phyloP scores from a whole-genome alignment of 2,888 invertebrate genomes.

The Sympetrum striolatum region DNA sequence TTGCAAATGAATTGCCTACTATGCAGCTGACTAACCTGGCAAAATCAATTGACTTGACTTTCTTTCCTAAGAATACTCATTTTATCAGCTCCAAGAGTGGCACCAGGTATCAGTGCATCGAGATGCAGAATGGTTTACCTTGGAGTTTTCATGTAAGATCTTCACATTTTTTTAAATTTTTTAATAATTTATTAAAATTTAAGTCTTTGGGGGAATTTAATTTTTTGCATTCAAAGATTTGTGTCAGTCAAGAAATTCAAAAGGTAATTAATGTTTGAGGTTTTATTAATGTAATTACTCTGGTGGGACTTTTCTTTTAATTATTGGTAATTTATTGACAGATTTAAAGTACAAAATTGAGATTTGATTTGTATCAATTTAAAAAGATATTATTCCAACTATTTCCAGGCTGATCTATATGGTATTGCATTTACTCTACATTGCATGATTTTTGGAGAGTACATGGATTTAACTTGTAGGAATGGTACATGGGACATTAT shows the following conservation, averaged over 20 bases:
- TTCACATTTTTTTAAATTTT: background rate
- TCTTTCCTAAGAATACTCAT: constrained; percentile 69
- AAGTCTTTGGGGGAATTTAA: too few relatives aligned
- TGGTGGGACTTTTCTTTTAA: too few relatives aligned
- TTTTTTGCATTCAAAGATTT: too few relatives aligned
- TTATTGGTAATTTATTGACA: too few relatives aligned
- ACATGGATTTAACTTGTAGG: constrained; percentile 79
- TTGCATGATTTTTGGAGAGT: constrained; percentile 85
- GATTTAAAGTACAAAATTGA: background rate
- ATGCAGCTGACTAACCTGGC: constrained; percentile 93
- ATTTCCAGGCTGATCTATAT: constrained; percentile 80
- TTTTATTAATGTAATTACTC: too few relatives aligned
- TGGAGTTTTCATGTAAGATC: constrained; percentile 81
- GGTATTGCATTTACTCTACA: constrained; percentile 89
- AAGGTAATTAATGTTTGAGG: too few relatives aligned
- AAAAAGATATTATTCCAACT: background rate
- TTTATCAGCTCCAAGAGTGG: background rate
- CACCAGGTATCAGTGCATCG: constrained; percentile 60
- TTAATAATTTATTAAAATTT: too few relatives aligned
- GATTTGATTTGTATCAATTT: background rate
- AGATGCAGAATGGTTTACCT: constrained; percentile 87
- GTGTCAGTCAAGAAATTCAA: too few relatives aligned
- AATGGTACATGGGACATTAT: constrained; percentile 73
- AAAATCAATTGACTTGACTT: constrained; percentile 89
- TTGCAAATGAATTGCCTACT: constrained; percentile 61